Percentiles rank a stretch among this genome's conserved stretches.
These are phyloP conservation scores for Heteromyza rotundicornis DNA, from an alignment of 2,888 invertebrate genomes.

Conservation along the genomic window DNA sequence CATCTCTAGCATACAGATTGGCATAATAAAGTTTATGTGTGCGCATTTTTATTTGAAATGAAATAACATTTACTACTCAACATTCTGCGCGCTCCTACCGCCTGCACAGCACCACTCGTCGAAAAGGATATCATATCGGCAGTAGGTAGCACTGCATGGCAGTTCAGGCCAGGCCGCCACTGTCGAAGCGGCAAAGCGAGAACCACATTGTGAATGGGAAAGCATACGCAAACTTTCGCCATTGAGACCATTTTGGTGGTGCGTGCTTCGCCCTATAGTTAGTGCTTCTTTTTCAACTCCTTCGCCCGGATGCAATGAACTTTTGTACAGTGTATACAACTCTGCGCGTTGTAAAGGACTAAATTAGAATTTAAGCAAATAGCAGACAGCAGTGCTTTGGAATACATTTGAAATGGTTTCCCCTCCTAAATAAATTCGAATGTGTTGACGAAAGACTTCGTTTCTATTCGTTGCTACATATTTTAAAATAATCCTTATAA, in stretches of 20 bases:
- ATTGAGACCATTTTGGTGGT: conserved; percentile 52
- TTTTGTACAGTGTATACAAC: conserved; percentile 34
- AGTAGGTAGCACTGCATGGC: background rate
- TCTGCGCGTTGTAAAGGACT: conserved; percentile 41
- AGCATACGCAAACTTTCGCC: conserved; percentile 48
- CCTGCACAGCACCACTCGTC: background rate
- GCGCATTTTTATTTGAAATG: conserved; percentile 40
- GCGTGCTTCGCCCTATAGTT: no score
- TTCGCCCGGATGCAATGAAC: conserved; percentile 52
- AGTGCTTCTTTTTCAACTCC: no score
- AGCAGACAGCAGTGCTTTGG: conserved; percentile 50
- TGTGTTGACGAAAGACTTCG: no score
- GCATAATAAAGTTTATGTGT: conserved; percentile 18
- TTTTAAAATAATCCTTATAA: no score
- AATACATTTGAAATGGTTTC: no score
- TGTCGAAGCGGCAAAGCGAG: background rate
- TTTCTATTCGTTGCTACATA: no score
- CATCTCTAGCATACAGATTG: background rate
- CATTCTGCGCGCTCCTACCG: no score
- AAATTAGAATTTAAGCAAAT: conserved; percentile 53
- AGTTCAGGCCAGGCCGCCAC: background rate
- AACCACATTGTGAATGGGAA: background rate
- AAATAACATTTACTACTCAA: conserved; percentile 48
- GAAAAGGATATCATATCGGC: background rate
- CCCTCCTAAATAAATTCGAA: no score